Conservation (phyloP, 2,113 vertebrate species). For the Syrrhaptes paradoxus region DNA sequence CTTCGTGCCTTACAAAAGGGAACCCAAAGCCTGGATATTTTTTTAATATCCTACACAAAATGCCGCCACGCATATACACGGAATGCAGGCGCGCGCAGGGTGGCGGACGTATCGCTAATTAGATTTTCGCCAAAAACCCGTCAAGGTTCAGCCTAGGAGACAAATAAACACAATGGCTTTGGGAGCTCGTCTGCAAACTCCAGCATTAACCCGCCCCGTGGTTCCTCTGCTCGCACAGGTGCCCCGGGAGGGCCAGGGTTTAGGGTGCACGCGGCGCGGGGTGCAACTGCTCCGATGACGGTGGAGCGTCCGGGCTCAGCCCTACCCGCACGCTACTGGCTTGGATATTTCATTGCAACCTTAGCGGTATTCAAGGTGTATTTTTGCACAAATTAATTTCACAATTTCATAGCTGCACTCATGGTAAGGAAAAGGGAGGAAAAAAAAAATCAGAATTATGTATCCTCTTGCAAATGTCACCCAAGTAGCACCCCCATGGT, state of each 20-base stretch:
- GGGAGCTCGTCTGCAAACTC: neutral
- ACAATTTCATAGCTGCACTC: neutral
- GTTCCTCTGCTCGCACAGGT: neutral
- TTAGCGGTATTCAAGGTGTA: neutral
- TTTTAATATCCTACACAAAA: conserved; percentile 57
- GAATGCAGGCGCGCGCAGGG: neutral
- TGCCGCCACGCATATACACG: neutral
- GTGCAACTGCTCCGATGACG: neutral
- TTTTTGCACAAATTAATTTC: conserved; percentile 13
- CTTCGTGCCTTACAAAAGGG: conserved; percentile 92
- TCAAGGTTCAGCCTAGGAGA: neutral
- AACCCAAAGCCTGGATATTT: conserved; percentile 78
- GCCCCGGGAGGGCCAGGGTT: neutral
- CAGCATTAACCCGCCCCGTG: neutral
- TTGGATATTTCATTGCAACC: neutral
- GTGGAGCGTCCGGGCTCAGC: neutral
- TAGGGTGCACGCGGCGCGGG: neutral
- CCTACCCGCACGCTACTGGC: neutral
- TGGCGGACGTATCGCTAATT: neutral
- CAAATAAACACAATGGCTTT: neutral
- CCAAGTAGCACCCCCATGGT: neutral
- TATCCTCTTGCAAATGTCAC: neutral
- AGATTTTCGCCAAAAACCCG: conserved; percentile 19
- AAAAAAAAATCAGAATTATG: neutral
- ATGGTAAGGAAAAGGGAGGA: neutral